phyloP scores from a whole-genome alignment of 2,113 vertebrate species.

The Chaetodon auriga region DNA sequence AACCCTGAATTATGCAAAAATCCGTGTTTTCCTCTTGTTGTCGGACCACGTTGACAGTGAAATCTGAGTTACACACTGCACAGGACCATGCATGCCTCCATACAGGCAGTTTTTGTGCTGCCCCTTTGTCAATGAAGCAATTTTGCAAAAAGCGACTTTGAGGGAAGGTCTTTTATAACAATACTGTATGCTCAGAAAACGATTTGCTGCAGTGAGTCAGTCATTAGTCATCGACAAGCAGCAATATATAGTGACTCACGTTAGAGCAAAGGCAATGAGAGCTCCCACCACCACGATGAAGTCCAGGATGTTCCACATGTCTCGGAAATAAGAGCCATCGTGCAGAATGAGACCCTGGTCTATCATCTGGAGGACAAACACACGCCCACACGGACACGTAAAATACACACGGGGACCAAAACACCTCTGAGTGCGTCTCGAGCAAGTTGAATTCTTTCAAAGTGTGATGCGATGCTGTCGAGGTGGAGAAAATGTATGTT shows the following conservation, averaged over 20 bases:
- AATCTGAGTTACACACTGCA: slow-evolving; percentile 10
- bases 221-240: slow-evolving; percentile 66
- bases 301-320: slow-evolving; percentile 99
- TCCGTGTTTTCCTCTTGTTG: not conserved
- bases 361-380: slow-evolving; percentile 90
- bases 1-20: slow-evolving; percentile 11
- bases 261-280: slow-evolving; percentile 95
- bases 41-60: not conserved
- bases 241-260: slow-evolving; percentile 89
- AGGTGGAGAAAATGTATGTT: not conserved
- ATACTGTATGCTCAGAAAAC: slow-evolving; percentile 47
- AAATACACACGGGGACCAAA: not conserved
- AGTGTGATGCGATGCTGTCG: not conserved
- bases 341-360: slow-evolving; percentile 98
- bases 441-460: not conserved
- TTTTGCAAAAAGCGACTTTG: slow-evolving; percentile 21
- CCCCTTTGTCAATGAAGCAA: slow-evolving; percentile 2
- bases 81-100: slow-evolving; percentile 6
- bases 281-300: slow-evolving; percentile 98
- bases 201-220: slow-evolving; percentile 73
- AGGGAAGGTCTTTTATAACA: slow-evolving; percentile 47
- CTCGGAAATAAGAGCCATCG: slow-evolving; percentile 96
- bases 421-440: not conserved
- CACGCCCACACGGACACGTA: not conserved
- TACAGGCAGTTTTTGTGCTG: slow-evolving; percentile 11